A percentile compares a stretch with the other conserved stretches of the same genome.
Evolutionary conservation across 2,797 vertebrate species (phyloP).

Genomic region (Ambastaia sidthimunki): DNA sequence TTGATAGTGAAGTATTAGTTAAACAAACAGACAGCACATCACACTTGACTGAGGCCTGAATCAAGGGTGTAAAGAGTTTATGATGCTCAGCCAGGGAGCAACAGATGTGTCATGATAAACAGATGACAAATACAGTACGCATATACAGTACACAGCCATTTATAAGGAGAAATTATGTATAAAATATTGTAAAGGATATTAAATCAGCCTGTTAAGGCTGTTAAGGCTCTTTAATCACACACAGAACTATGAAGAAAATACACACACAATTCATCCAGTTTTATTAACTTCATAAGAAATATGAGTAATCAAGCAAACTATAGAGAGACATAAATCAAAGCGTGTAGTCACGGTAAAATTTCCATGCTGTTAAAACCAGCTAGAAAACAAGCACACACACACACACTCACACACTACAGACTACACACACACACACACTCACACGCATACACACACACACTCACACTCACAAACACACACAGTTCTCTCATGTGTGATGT

Average conservation of each 20-base stretch:
- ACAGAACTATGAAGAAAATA: background rate
- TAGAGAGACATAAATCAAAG: background rate
- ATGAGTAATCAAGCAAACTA: background rate
- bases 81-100: background rate
- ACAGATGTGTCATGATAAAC: background rate
- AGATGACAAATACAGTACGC: background rate
- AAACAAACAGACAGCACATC: conserved; percentile 1
- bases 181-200: background rate
- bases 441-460: too few relatives aligned
- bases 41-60: background rate
- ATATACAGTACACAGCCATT: background rate
- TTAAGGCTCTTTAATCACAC: too few relatives aligned
- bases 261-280: background rate
- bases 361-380: background rate
- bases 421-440: too few relatives aligned
- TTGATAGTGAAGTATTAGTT: background rate
- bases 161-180: background rate
- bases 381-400: background rate
- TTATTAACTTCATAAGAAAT: background rate
- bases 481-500: background rate
- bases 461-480: conserved; percentile 15
- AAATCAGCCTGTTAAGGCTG: too few relatives aligned
- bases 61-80: background rate
- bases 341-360: background rate
- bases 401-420: too few relatives aligned